phyloP scores from a whole-genome alignment of 2,888 invertebrate genomes.

The Tortrix viridana region DNA sequence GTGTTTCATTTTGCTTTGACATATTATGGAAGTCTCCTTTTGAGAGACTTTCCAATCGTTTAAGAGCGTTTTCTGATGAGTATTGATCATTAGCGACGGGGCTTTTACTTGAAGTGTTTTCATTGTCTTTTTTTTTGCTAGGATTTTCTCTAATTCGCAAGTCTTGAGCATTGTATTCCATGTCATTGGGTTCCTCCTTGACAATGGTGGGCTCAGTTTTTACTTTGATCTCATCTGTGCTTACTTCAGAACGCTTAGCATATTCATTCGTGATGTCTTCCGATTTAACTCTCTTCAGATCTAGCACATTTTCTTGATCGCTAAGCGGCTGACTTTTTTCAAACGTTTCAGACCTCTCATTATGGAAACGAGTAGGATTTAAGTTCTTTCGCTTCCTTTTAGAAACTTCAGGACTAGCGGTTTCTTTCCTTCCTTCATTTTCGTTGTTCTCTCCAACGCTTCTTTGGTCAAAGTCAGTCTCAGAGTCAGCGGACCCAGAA shows the following conservation, averaged over 20 bases:
- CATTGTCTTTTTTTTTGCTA: conserved; percentile 63
- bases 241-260: conserved; percentile 42
- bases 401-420: conserved; percentile 83
- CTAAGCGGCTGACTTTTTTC: conserved; percentile 52
- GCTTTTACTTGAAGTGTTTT: conserved; percentile 52
- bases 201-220: conserved; percentile 59
- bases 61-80: conserved; percentile 87
- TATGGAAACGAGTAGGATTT: conserved; percentile 92
- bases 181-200: conserved; percentile 64
- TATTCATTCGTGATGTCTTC: conserved; percentile 52
- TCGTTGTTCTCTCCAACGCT: conserved; percentile 75
- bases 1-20: conserved; percentile 61
- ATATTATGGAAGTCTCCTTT: conserved; percentile 88
- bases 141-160: conserved; percentile 72
- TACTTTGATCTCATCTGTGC: conserved; percentile 56
- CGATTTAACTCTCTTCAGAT: conserved; percentile 71
- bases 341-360: conserved; percentile 52
- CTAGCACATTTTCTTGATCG: conserved; percentile 62
- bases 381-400: conserved; percentile 94
- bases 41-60: conserved; percentile 91
- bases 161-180: conserved; percentile 61
- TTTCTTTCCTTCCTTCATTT: conserved; percentile 73
- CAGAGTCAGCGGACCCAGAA: conserved; percentile 70
- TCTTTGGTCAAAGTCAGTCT: conserved; percentile 75
- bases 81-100: conserved; percentile 54